These are phyloP conservation scores for Gonatopus flavifemur DNA, from an alignment of 1,140 invertebrate species.

Conservation along the genomic window DNA sequence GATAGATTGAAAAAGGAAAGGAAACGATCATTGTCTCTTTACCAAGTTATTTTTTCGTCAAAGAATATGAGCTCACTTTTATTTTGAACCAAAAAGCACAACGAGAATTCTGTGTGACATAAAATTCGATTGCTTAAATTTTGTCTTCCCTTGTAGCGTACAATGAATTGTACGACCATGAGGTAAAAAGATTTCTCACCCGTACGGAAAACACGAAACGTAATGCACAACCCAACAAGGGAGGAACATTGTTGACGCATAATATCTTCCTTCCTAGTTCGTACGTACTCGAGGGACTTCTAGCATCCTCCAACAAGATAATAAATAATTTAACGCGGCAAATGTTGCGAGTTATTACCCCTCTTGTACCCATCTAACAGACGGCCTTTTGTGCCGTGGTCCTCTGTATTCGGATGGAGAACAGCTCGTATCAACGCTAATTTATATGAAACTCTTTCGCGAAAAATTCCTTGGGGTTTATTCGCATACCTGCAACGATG, in stretches of 20 bases:
- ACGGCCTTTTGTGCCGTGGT: not conserved
- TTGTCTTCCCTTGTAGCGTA: no score
- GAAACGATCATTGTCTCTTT: no score
- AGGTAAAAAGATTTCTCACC: constrained; percentile 18
- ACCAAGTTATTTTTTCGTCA: no score
- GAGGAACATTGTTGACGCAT: constrained; percentile 20
- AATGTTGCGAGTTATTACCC: constrained; percentile 41
- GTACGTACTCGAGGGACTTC: constrained; percentile 18
- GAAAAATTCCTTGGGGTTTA: no score
- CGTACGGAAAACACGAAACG: constrained; percentile 8
- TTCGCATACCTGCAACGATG: no score
- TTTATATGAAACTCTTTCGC: constrained; percentile 10
- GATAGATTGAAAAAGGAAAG: no score
- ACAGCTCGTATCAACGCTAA: constrained; percentile 10
- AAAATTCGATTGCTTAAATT: no score
- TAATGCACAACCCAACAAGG: constrained; percentile 14
- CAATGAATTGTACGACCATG: no score
- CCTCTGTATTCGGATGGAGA: constrained; percentile 4
- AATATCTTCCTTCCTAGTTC: constrained; percentile 36
- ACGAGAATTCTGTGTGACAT: no score
- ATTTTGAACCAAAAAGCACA: no score
- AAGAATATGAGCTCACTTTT: no score
- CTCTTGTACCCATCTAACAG: not conserved
- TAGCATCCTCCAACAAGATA: constrained; percentile 23
- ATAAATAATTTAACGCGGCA: constrained; percentile 43